Evolutionary conservation across 2,113 vertebrate genomes (phyloP), one percentile per base, ranked within the genome.

Genomic region (Mugil cephalus): DNA sequence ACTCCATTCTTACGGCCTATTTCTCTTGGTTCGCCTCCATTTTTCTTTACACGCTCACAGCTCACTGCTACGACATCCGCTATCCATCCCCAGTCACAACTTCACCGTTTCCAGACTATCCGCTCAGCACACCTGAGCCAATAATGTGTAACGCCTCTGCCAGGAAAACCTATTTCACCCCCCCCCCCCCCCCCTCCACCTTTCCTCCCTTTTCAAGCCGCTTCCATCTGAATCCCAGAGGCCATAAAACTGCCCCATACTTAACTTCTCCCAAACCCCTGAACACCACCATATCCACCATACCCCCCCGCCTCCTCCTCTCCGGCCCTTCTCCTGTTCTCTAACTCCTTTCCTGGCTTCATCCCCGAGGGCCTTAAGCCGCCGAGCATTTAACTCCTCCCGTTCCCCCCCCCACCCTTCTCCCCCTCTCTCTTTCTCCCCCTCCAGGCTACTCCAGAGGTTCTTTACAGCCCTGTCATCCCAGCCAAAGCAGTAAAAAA

Each of bases 401-500:
- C 10, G 38, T 35, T 51, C 7, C 62, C 52, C 40, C 74, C 36
- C 46, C 24, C 18, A 40, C 13, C 36, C 14, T 19, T 35, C 47
- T 42, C 30, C n/a, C 4, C 17, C 3, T 35, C 52, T 48, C 17
- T 65, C 13, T 69, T 42, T 46, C 68, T 69, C 76, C 67, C 59
- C 70, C 84, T 80, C 55, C 69, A 60, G 72, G 87, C 90, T 87
- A 77, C 80, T 79, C 64, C 38, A 82, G 83, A 88, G 79, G 82
- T 88, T 91, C 87, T 90, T 91, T 88, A 90, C 84, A 84, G 80
- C 82, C 85, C 80, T 88, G 88, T 90, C 90, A 91, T 89, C 89
- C 87, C 87, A 83, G 87, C 89, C 90, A 92, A 85, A 80, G 90
- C 77, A 73, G 90, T 93, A 92, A 94, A 94, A 76, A 91, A 85